phyloP scores from a whole-genome alignment of 2,888 invertebrate species.

The Rotaria sp. region DNA sequence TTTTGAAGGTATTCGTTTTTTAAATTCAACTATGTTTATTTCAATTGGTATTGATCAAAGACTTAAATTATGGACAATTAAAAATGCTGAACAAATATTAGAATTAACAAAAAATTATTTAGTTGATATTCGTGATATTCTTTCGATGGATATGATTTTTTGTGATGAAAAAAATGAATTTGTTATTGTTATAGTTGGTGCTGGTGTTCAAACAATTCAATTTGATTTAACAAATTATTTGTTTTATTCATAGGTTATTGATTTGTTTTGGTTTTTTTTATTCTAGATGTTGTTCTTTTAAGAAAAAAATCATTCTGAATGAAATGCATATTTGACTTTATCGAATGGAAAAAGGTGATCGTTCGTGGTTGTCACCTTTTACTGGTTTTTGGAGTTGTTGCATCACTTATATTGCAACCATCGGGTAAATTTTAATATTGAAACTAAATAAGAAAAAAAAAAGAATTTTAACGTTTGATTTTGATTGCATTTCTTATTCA shows the following conservation, averaged over 20 bases:
- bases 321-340: not conserved
- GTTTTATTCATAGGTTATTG: not conserved
- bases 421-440: not conserved
- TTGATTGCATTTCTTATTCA: not conserved
- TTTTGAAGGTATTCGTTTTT: not conserved
- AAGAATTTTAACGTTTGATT: not conserved
- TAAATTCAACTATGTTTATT: not conserved
- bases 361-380: not conserved
- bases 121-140: not conserved
- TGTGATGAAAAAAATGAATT: not conserved
- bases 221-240: not conserved
- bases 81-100: not conserved
- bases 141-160: conserved; percentile 17
- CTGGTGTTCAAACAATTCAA: not conserved
- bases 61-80: not conserved
- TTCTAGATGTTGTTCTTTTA: not conserved
- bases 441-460: not conserved
- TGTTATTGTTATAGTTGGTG: not conserved
- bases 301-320: not conserved
- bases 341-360: conserved; percentile 1
- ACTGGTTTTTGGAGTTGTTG: not conserved
- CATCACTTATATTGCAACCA: conserved; percentile 10
- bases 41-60: not conserved
- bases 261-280: not conserved
- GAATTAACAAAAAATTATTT: not conserved